Conservation (phyloP, 2,888 invertebrate species). For the Pristionchus maxplancki region DNA sequence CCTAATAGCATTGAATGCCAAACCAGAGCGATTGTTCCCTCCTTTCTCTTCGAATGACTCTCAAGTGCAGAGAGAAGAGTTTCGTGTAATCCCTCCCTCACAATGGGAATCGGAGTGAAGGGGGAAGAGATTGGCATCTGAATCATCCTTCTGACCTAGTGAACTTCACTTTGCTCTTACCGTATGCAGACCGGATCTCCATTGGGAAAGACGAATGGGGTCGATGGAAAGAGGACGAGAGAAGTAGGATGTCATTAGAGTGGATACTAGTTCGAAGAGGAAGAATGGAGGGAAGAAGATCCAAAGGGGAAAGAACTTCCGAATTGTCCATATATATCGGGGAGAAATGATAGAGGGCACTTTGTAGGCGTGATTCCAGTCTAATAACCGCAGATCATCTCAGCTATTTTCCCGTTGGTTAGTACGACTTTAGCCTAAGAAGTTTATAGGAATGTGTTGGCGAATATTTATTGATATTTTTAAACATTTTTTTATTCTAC, state of each 20-base stretch:
- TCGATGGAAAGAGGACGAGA: background rate
- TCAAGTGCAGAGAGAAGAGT: conserved; percentile 7
- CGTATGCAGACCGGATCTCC: background rate
- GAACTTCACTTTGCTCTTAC: background rate
- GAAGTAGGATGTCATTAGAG: background rate
- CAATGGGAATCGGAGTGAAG: background rate
- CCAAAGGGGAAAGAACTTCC: background rate
- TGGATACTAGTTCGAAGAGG: too few relatives aligned
- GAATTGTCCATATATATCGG: too few relatives aligned
- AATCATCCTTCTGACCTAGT: background rate
- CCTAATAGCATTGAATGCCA: background rate
- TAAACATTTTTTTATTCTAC: too few relatives aligned
- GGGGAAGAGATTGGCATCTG: conserved; percentile 35
- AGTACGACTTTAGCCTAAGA: too few relatives aligned
- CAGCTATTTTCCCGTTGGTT: background rate
- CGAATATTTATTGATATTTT: too few relatives aligned
- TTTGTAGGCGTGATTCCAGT: background rate
- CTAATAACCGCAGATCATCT: background rate
- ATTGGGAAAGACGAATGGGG: background rate
- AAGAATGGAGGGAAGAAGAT: background rate
- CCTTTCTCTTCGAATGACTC: background rate
- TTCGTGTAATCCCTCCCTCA: conserved; percentile 24
- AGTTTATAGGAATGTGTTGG: too few relatives aligned
- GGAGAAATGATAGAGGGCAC: background rate
- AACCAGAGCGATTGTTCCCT: background rate